Base-by-base conservation (phyloP, 2,113 vertebrate species). In the Lates calcarifer region DNA sequence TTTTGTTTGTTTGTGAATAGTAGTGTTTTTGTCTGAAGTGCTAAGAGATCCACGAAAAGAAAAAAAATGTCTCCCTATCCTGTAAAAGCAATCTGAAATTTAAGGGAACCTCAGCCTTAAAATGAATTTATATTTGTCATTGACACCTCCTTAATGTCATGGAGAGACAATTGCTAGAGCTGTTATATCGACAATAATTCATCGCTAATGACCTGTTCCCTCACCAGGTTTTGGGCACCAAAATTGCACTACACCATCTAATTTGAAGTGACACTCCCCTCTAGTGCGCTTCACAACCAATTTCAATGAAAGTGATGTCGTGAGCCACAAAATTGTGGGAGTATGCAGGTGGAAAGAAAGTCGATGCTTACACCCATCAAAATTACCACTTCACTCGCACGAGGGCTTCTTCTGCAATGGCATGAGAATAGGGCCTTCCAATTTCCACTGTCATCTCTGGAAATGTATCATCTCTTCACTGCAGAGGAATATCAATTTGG, bases 401-500 rank as follows among this genome's bases (percentile, higher is more conserved):
- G 2, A 60, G 35, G 67, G n/a, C 37, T 67, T 47, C 67, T 35
- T 74, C 26, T 24, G 51, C 13, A 14, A 5, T 8, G 22, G 13
- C 53, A 56, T 3, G 5, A 45, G 79, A 84, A 76, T 9, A 18
- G 35, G 28, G 8, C 45, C 35, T 43, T 35, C 57, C 17, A 33
- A 28, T 79, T 68, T 68, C 60, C 45, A 39, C 73, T 2, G 0
- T 68, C 33, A 20, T 62, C 53, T 37, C 43, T n/a, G 26, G 31
- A 80, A 84, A 82, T 64, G 63, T 57, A 49, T 75, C 35, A 7
- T 51, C 20, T 79, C 53, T 82, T 79, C 77, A 86, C 88, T 82
- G 78, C 71, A 39, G 28, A 60, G 47, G 53, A 70, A 35, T 58
- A 69, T 76, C 49, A 65, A 53, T 76, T 81, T 86, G 77, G 57